Evolutionary conservation across 92 coral and sea anemone species (phyloP).

Genomic region (Diadumene lineata): DNA sequence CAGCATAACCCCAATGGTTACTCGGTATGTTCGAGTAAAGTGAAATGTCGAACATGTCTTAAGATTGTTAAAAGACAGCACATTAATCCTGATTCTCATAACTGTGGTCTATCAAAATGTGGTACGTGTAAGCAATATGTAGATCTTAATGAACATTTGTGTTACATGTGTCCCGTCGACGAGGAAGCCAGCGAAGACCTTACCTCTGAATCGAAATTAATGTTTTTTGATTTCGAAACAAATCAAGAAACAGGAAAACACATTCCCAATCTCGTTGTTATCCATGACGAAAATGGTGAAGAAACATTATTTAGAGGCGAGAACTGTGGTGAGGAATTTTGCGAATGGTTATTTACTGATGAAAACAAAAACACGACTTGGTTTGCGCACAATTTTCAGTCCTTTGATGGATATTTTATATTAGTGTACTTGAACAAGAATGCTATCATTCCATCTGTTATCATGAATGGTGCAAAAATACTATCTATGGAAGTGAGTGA

Average conservation of each 20-base stretch:
- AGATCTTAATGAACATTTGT: neutral
- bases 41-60: neutral
- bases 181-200: neutral
- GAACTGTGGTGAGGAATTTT: constrained; percentile 24
- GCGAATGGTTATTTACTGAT: constrained; percentile 43
- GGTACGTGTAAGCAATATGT: too few relatives aligned
- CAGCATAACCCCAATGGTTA: neutral
- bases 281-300: constrained; percentile 27
- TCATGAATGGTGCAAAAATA: constrained; percentile 30
- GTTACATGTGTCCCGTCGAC: constrained; percentile 15
- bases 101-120: constrained; percentile 17
- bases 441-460: neutral
- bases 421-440: neutral
- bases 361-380: constrained; percentile 10
- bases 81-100: neutral
- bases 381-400: constrained; percentile 45
- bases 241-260: constrained; percentile 53
- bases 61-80: constrained; percentile 3
- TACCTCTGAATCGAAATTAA: constrained; percentile 1
- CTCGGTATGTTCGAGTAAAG: neutral
- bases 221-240: constrained; percentile 52
- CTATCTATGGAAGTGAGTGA: constrained; percentile 17
- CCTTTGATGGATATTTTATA: constrained; percentile 20
- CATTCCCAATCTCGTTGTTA: constrained; percentile 37
- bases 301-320: constrained; percentile 45